These are phyloP conservation scores for Cyprinodon diabolis DNA, from an alignment of 2,797 vertebrate species.

Conservation along the genomic window DNA sequence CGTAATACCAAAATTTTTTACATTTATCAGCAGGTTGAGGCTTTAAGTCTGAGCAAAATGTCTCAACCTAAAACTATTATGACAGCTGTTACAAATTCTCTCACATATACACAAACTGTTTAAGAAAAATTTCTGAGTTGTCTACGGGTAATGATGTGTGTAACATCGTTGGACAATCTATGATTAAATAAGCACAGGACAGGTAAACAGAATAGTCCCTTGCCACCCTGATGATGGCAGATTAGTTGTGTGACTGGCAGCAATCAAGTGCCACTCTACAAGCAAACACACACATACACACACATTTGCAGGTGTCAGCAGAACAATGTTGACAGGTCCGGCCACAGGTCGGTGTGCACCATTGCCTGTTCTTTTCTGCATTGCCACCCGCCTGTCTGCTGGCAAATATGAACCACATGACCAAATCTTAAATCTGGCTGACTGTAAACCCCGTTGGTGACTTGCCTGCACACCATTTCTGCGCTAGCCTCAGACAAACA, in stretches of 20 bases:
- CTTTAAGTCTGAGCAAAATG: slow-evolving; percentile 14
- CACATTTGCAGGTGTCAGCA: slow-evolving; percentile 61
- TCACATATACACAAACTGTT: slow-evolving; percentile 23
- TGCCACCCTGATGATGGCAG: slow-evolving; percentile 71
- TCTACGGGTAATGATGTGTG: slow-evolving; percentile 62
- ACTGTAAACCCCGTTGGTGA: slow-evolving; percentile 21
- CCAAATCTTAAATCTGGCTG: slow-evolving; percentile 40
- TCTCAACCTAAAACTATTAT: slow-evolving; percentile 20
- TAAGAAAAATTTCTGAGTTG: slow-evolving; percentile 36
- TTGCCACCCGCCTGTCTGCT: slow-evolving; percentile 50
- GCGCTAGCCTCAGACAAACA: slow-evolving; percentile 47
- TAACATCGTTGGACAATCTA: slow-evolving; percentile 59
- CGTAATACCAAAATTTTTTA: background rate
- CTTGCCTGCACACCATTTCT: slow-evolving; percentile 40
- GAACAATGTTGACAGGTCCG: slow-evolving; percentile 74
- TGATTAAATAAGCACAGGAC: slow-evolving; percentile 66
- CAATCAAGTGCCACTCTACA: slow-evolving; percentile 64
- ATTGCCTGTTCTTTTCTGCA: slow-evolving; percentile 58
- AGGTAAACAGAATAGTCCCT: slow-evolving; percentile 56
- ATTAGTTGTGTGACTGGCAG: slow-evolving; percentile 75
- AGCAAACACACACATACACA: slow-evolving; percentile 35
- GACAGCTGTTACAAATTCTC: slow-evolving; percentile 22
- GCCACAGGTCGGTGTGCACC: slow-evolving; percentile 63
- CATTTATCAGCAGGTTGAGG: background rate
- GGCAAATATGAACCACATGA: slow-evolving; percentile 44